phyloP scores from a whole-genome alignment of 1,140 invertebrate genomes.

The Aphaenogaster ashmeadi region DNA sequence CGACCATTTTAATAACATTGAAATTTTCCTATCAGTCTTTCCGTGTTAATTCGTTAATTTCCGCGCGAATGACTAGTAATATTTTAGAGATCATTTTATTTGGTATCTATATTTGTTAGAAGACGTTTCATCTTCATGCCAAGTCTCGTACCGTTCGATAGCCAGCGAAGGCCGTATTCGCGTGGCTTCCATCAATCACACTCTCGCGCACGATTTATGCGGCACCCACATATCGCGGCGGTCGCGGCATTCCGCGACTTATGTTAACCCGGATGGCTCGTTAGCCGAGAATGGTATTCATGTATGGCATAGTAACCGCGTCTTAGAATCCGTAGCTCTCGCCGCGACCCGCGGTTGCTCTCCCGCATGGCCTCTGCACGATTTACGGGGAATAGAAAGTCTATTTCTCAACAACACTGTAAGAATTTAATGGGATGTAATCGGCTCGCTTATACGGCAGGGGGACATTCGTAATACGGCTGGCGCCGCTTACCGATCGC shows the following conservation, averaged over 20 bases:
- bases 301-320: slow-evolving; percentile 76
- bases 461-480: slow-evolving; percentile 68
- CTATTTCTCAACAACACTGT: slow-evolving; percentile 77
- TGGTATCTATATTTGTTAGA: not conserved
- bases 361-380: not conserved
- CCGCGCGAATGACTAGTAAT: not conserved
- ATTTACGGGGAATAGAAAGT: slow-evolving; percentile 78
- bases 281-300: slow-evolving; percentile 76
- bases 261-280: slow-evolving; percentile 77
- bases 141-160: not conserved
- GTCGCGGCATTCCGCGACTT: slow-evolving; percentile 60
- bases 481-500: slow-evolving; percentile 54
- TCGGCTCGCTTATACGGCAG: slow-evolving; percentile 66
- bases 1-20: not conserved
- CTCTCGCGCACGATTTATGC: slow-evolving; percentile 52
- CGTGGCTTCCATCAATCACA: slow-evolving; percentile 60
- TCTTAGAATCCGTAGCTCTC: slow-evolving; percentile 22
- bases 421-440: slow-evolving; percentile 81
- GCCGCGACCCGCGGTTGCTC: not conserved
- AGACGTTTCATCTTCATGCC: not conserved
- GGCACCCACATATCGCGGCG: slow-evolving; percentile 42
- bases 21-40: not conserved
- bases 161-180: not conserved
- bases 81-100: not conserved
- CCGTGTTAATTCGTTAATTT: not conserved